Base-by-base conservation (phyloP, 2,113 vertebrate species). In the Scomber japonicus region DNA sequence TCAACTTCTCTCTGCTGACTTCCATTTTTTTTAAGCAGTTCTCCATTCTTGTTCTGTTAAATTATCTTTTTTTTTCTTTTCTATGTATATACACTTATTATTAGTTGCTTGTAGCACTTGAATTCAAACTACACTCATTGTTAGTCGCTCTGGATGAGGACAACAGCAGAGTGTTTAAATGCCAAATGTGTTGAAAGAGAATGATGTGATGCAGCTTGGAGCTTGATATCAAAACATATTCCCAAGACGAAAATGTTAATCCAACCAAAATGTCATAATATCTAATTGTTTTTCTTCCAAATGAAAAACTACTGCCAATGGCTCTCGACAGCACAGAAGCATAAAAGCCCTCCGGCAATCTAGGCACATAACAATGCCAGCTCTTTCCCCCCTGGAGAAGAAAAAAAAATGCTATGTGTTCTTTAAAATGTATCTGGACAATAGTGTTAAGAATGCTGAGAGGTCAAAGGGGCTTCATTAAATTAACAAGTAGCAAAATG, bases 221-320 rank as follows among this genome's bases (percentile, higher is more conserved):
- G 77, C 79, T 55, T 4, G 17, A 83, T 78, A 85, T 87, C 81
- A 85, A 81, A 92, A 83, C 71, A 31, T 68, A 68, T 82, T 84
- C 88, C 83, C 71, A 15, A 50, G 80, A 82, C 59, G 56, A 71
- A 80, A 88, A 85, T 73, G 74, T 66, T 78, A 81, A 80, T 78
- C 76, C 78, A 50, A 51, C 46, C 3, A 3, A 92, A 92, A 92
- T 92, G 88, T 90, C 91, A 91, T 69, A 64, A 61, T 73, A 80
- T 83, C 62, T 88, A 76, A 83, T 90, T 81, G 63, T 79, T 88
- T 65, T 76, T 75, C 73, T 44, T 78, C 60, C 64, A 80, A 82
- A 82, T 71, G 61, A 53, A 81, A 81, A 79, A 73, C 15, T 14
- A 11, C 30, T 66, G 75, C 79, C 85, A 78, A 40, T 82, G 70